Evolutionary conservation across 2,113 vertebrate genomes (phyloP).

Genomic region (Candoia aspera): DNA sequence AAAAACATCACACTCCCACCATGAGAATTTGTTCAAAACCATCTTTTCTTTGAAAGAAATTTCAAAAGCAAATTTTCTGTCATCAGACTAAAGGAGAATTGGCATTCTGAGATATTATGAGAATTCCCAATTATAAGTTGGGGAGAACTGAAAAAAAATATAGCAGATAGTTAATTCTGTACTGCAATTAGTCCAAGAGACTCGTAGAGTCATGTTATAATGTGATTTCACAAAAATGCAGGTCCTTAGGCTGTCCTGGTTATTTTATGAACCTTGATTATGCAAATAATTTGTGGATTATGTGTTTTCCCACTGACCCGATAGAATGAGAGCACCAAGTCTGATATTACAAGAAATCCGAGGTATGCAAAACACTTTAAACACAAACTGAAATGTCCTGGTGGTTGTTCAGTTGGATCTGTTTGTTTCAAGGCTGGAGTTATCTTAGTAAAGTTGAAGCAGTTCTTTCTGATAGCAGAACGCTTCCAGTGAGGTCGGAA

Average conservation of each 20-base stretch:
- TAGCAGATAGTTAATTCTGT: neutral
- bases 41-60: neutral
- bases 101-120: neutral
- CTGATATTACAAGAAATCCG: neutral
- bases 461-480: neutral
- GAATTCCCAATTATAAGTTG: neutral
- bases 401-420: neutral
- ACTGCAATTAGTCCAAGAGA: neutral
- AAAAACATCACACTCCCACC: neutral
- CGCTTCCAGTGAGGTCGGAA: neutral
- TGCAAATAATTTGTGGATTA: neutral
- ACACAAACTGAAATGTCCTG: neutral
- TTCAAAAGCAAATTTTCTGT: neutral
- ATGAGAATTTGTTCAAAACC: neutral
- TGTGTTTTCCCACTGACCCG: neutral
- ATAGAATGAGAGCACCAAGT: neutral
- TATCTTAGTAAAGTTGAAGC: neutral
- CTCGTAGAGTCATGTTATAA: neutral
- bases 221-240: neutral
- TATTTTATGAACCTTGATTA: neutral
- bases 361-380: neutral
- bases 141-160: neutral
- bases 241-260: neutral
- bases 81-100: neutral
- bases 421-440: neutral